Percentiles rank a stretch among this genome's conserved stretches.
Conservation (phyloP, 2,888 invertebrate genomes). For the Ormyrus rosae region DNA sequence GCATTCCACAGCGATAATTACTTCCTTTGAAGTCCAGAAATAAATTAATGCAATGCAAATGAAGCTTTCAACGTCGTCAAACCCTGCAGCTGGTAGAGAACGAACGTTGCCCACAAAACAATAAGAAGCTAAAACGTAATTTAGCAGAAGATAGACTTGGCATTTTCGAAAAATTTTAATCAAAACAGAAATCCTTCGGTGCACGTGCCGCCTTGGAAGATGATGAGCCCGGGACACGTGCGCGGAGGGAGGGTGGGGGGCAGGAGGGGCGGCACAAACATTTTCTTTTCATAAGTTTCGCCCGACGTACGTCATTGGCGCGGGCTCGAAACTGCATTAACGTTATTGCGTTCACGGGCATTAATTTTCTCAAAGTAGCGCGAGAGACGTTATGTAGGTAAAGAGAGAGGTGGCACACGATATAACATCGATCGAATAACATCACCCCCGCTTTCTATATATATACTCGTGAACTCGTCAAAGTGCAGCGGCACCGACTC, state of each 20-base stretch:
- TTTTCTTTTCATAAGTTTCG: neutral
- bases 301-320: conserved; percentile 10
- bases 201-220: neutral
- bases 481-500: neutral
- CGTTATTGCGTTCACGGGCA: conserved; percentile 44
- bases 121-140: neutral
- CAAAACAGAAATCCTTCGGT: neutral
- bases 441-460: neutral
- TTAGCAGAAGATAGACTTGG: neutral
- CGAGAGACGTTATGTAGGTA: neutral
- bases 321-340: conserved; percentile 42
- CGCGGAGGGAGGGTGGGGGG: neutral
- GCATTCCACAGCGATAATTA: no score
- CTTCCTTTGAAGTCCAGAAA: no score
- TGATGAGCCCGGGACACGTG: neutral
- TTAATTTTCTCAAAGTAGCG: conserved; percentile 44
- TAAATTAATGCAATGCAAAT: no score
- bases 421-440: neutral
- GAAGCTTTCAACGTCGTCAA: no score
- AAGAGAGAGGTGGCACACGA: neutral
- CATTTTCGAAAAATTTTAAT: neutral
- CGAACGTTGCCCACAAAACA: neutral
- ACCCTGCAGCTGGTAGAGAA: no score
- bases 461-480: neutral
- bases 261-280: neutral